phyloP scores from a whole-genome alignment of 2,113 vertebrate genomes.

The Bubo bubo region DNA sequence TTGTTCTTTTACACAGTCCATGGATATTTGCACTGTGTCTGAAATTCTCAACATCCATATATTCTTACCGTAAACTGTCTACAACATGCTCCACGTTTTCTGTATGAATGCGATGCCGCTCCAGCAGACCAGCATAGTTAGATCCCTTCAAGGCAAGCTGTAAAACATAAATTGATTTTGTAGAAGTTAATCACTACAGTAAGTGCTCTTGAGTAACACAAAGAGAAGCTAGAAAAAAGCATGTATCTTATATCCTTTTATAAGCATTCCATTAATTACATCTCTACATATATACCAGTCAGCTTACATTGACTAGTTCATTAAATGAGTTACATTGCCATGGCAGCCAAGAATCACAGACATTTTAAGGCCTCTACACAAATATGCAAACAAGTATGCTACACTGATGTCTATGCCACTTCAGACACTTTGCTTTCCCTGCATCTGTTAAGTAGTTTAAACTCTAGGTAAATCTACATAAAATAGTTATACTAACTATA shows the following conservation, averaged over 20 bases:
- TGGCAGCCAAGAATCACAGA: background rate
- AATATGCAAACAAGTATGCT: background rate
- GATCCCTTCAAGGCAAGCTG: conserved; percentile 97
- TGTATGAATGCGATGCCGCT: conserved; percentile 93
- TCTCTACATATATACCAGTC: background rate
- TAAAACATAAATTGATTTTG: background rate
- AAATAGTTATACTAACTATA: background rate
- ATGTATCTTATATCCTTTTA: background rate
- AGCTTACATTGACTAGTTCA: background rate
- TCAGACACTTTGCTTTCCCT: background rate
- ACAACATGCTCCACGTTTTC: conserved; percentile 90
- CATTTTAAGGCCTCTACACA: background rate
- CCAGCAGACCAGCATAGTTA: conserved; percentile 92
- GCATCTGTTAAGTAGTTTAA: background rate
- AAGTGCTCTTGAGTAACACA: background rate
- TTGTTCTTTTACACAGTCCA: background rate
- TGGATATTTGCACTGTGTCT: background rate
- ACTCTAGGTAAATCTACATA: background rate
- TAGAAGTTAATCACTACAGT: background rate
- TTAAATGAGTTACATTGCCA: background rate
- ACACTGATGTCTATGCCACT: background rate
- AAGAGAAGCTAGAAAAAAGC: background rate
- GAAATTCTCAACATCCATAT: background rate
- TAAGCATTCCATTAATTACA: background rate
- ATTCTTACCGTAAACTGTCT: conserved; percentile 87